Base-by-base conservation (phyloP, 2,113 vertebrate species). In the Scopus umbretta region DNA sequence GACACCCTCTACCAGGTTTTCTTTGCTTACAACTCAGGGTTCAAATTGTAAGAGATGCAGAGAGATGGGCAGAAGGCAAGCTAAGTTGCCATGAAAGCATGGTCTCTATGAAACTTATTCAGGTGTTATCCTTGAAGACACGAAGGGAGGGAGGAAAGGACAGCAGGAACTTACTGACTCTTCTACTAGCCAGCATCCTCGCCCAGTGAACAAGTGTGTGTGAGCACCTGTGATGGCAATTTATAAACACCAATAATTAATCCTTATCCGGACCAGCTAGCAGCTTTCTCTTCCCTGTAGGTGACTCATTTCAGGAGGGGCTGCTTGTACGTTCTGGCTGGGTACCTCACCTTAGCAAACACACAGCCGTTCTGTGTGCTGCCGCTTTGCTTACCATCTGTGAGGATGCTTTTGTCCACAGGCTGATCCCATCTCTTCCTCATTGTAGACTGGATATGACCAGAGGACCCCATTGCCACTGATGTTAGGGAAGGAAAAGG, bases 361-460 rank as follows among this genome's bases (percentile, higher is more conserved):
- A 63, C 87, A 43, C 47, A 68, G 59, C 45, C 65, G 73, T 43
- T 61, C 1, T 14, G 0, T 27, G 73, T 63, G 66, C n/a, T 17
- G 32, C 55, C 1, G 8, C 88, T 87, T 84, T 10, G 8, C 72
- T 79, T 34, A 6, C 86, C 80, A 80, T 86, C 90, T 94, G 92
- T 74, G 76, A 91, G 72, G 75, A 79, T 75, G 78, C 68, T 81
- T 36, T 71, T 92, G 92, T 94, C 80, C 72, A 59, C 45, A 40
- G 55, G 42, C 83, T 75, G 92, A 83, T 71, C 63, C 63, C 73
- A 49, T 63, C 67, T 84, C 56, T 72, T 83, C 50, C 65, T 88
- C 30, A 4, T 21, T 74, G 43, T 52, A 53, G 45, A 8, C 43
- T 75, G 73, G 21, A n/a, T 91, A 49, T 68, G 86, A 75, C 61